These are phyloP conservation scores for Stenoptilia bipunctidactyla DNA, from an alignment of 2,888 invertebrate genomes.

Conservation along the genomic window DNA sequence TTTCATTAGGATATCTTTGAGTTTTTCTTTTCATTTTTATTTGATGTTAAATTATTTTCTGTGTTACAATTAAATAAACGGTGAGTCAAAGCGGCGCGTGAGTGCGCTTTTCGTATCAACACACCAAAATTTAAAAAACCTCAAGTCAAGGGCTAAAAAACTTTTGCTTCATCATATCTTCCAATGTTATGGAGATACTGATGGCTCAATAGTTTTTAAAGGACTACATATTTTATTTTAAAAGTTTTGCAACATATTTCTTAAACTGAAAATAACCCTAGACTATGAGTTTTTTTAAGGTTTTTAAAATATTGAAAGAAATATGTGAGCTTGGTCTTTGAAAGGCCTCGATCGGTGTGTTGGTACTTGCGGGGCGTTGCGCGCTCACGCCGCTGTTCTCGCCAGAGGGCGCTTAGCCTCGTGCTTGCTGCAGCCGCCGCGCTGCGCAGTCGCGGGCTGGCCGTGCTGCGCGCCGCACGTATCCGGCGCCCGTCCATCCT, in stretches of 20 bases:
- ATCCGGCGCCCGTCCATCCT: constrained; percentile 78
- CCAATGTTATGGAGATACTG: too few species aligned
- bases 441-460: constrained; percentile 68
- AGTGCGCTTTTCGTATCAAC: constrained; percentile 3
- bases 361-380: constrained; percentile 10
- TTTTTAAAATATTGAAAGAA: too few species aligned
- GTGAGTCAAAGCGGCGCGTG: constrained; percentile 8
- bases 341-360: constrained; percentile 15
- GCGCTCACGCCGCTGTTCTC: constrained; percentile 16
- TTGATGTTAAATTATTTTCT: background rate
- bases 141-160: too few species aligned
- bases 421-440: constrained; percentile 71
- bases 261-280: too few species aligned
- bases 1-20: constrained; percentile 18
- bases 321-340: too few species aligned
- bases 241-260: too few species aligned
- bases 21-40: background rate
- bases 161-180: too few species aligned
- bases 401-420: constrained; percentile 39
- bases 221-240: too few species aligned
- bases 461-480: constrained; percentile 63
- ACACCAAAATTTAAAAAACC: background rate
- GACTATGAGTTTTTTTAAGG: too few species aligned
- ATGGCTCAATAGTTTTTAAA: too few species aligned
- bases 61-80: constrained; percentile 3